A percentile compares a stretch with the other conserved stretches of the same genome.
Evolutionary conservation across 2,888 invertebrate genomes (phyloP).

Genomic region (Agonum fuliginosum): DNA sequence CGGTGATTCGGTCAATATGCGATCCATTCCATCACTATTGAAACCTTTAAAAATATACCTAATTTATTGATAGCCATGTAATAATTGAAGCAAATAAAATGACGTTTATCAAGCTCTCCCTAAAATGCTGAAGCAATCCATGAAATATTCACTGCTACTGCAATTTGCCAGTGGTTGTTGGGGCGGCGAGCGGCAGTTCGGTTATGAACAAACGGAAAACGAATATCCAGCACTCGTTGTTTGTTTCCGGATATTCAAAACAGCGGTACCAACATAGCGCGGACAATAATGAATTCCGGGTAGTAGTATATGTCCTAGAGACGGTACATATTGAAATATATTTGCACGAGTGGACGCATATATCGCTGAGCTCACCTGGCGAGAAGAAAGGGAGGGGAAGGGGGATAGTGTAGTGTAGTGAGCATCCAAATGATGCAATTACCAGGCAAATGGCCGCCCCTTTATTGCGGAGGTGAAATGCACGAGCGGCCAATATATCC

Average conservation of each 20-base stretch:
- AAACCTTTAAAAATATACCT: too few relatives aligned
- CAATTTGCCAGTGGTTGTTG: too few relatives aligned
- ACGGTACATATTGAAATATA: slow-evolving; percentile 57
- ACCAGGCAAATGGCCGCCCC: slow-evolving; percentile 70
- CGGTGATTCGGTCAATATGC: too few relatives aligned
- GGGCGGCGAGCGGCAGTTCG: not conserved
- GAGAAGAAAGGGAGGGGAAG: not conserved
- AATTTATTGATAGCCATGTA: too few relatives aligned
- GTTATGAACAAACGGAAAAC: not conserved
- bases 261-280: slow-evolving; percentile 1
- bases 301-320: not conserved
- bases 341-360: slow-evolving; percentile 46
- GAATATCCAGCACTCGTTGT: slow-evolving; percentile 33
- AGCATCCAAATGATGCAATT: slow-evolving; percentile 74
- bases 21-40: too few relatives aligned
- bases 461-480: slow-evolving; percentile 63
- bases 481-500: slow-evolving; percentile 51
- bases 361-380: slow-evolving; percentile 62
- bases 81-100: too few relatives aligned
- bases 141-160: too few relatives aligned
- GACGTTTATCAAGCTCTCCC: too few relatives aligned
- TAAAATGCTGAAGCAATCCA: too few relatives aligned
- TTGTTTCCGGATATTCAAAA: slow-evolving; percentile 35
- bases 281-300: slow-evolving; percentile 55
- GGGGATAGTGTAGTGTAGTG: slow-evolving; percentile 69